phyloP scores from a whole-genome alignment of 2,888 invertebrate genomes.

The Ichneumoninae sp. region DNA sequence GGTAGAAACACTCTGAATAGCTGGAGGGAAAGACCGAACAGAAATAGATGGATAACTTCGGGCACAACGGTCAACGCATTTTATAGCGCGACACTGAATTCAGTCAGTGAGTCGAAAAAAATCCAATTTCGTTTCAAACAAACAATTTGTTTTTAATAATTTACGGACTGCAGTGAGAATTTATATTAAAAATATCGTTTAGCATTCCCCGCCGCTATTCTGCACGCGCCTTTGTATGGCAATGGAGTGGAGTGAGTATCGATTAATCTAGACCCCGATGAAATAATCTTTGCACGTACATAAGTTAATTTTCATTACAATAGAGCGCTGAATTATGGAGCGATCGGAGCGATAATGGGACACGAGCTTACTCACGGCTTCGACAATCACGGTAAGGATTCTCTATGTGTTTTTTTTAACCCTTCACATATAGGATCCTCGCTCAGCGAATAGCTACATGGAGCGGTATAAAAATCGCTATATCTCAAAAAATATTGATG shows the following conservation, averaged over 20 bases:
- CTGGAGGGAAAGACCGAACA: slow-evolving; percentile 88
- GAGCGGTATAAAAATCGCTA: too few species aligned
- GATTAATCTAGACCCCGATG: slow-evolving; percentile 1
- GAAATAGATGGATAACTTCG: slow-evolving; percentile 89
- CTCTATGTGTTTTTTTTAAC: background rate
- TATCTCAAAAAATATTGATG: too few species aligned
- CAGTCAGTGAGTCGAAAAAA: slow-evolving; percentile 88
- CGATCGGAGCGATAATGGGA: slow-evolving; percentile 93
- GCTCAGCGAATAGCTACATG: too few species aligned
- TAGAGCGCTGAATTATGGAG: slow-evolving; percentile 91
- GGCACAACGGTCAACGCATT: slow-evolving; percentile 91
- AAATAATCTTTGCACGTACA: background rate
- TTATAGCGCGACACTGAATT: slow-evolving; percentile 90
- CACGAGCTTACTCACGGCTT: slow-evolving; percentile 94
- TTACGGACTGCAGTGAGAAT: background rate
- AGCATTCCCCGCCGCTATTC: slow-evolving; percentile 86
- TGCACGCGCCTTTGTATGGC: slow-evolving; percentile 86
- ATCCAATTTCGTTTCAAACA: background rate
- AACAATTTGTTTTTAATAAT: slow-evolving; percentile 7
- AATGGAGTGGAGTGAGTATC: slow-evolving; percentile 89
- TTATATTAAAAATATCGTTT: slow-evolving; percentile 6
- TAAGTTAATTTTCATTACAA: slow-evolving; percentile 63
- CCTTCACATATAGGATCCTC: background rate
- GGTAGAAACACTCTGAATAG: slow-evolving; percentile 86
- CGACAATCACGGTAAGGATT: slow-evolving; percentile 89